Conservation (phyloP, 2,888 invertebrate species). For the Thymelicus lineola region DNA sequence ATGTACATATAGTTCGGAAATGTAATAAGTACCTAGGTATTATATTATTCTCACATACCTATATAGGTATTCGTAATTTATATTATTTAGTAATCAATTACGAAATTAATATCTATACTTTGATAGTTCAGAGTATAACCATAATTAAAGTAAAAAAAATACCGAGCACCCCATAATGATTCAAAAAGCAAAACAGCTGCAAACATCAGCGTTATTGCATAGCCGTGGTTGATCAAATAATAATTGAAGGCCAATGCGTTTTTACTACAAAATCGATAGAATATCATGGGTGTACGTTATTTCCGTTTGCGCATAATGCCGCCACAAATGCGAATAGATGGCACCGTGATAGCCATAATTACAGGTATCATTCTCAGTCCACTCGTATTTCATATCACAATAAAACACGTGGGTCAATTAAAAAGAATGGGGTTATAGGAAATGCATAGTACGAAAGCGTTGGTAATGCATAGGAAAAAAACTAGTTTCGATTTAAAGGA, state of each 20-base stretch:
- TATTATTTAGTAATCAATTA: no score
- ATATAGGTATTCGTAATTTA: no score
- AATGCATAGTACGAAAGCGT: slow-evolving; percentile 10
- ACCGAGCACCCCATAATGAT: background rate
- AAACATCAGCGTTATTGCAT: slow-evolving; percentile 35
- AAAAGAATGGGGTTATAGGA: slow-evolving; percentile 16
- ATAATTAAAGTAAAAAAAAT: no score
- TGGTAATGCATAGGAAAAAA: slow-evolving; percentile 37
- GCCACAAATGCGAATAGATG: slow-evolving; percentile 68
- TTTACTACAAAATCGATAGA: slow-evolving; percentile 77
- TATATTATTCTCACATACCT: no score
- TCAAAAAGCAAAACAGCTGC: slow-evolving; percentile 17
- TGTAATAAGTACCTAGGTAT: no score
- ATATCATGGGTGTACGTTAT: slow-evolving; percentile 62
- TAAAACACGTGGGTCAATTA: slow-evolving; percentile 31
- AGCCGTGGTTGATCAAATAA: slow-evolving; percentile 25
- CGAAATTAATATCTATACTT: no score
- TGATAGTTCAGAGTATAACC: no score
- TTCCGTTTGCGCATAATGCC: slow-evolving; percentile 65
- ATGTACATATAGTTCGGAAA: no score
- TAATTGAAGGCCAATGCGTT: slow-evolving; percentile 53
- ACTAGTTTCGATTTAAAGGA: slow-evolving; percentile 10
- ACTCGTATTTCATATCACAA: slow-evolving; percentile 52
- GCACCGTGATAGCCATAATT: slow-evolving; percentile 75
- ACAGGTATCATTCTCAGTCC: slow-evolving; percentile 81